Percentiles rank a stretch among this genome's conserved stretches.
Conservation (phyloP, 2,797 vertebrate genomes). For the Potorous gilbertii region DNA sequence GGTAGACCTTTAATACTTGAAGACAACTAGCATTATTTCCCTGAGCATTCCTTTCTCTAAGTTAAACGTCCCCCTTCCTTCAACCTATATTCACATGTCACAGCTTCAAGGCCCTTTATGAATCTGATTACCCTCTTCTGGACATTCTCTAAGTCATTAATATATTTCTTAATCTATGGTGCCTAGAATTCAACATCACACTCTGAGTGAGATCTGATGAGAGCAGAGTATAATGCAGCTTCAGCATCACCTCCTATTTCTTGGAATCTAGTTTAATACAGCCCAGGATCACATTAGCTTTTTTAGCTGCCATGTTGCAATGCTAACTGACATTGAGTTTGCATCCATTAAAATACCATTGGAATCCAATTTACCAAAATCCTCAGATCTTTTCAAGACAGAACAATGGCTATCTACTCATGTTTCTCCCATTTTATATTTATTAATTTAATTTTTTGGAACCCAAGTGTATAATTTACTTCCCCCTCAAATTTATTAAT, state of each 20-base stretch:
- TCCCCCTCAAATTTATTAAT: too few species aligned
- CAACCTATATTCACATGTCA: background rate
- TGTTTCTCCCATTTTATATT: background rate
- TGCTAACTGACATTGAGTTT: background rate
- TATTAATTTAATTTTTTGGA: background rate
- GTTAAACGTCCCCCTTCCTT: background rate
- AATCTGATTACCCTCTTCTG: too few species aligned
- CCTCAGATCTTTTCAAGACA: background rate
- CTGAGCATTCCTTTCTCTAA: background rate
- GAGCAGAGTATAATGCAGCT: background rate
- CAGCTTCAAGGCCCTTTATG: background rate
- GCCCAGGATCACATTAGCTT: background rate
- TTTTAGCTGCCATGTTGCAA: background rate
- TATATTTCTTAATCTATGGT: background rate
- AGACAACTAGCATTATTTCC: background rate
- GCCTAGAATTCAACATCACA: background rate
- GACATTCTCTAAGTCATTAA: background rate
- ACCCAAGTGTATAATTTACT: background rate
- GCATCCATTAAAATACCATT: background rate
- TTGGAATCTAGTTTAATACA: background rate
- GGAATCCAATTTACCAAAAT: background rate
- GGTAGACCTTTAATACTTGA: background rate
- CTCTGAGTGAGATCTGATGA: background rate
- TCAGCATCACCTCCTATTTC: background rate
- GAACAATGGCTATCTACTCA: background rate